These are phyloP conservation scores for Actias luna DNA, from an alignment of 2,888 invertebrate genomes.

Conservation along the genomic window DNA sequence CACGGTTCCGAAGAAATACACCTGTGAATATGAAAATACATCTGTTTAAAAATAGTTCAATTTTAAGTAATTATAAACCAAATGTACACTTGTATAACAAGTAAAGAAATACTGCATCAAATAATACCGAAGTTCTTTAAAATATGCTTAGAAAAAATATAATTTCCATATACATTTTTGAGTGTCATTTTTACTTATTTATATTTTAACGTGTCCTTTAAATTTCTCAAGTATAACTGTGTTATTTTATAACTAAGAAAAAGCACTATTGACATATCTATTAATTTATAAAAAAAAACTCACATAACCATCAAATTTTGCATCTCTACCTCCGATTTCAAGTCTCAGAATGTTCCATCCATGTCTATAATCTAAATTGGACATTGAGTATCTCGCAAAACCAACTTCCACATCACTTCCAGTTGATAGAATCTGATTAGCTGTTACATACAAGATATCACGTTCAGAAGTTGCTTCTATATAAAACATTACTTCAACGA, in stretches of 20 bases:
- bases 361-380: background rate
- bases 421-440: background rate
- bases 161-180: too few relatives aligned
- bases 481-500: conserved; percentile 5
- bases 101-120: background rate
- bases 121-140: background rate
- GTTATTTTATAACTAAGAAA: too few relatives aligned
- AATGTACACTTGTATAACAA: background rate
- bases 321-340: background rate
- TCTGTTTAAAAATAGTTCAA: background rate
- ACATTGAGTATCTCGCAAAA: conserved; percentile 4
- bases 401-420: conserved; percentile 6
- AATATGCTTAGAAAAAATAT: background rate
- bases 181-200: too few relatives aligned
- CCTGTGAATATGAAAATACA: background rate
- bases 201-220: too few relatives aligned
- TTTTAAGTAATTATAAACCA: background rate
- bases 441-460: conserved; percentile 5
- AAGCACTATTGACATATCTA: too few relatives aligned
- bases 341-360: background rate
- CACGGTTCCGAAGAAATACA: conserved; percentile 1
- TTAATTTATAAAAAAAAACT: background rate
- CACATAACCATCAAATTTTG: conserved; percentile 3
- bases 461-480: background rate
- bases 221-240: too few relatives aligned